Conservation (phyloP, 2,797 vertebrate genomes). For the Manis pentadactyla region DNA sequence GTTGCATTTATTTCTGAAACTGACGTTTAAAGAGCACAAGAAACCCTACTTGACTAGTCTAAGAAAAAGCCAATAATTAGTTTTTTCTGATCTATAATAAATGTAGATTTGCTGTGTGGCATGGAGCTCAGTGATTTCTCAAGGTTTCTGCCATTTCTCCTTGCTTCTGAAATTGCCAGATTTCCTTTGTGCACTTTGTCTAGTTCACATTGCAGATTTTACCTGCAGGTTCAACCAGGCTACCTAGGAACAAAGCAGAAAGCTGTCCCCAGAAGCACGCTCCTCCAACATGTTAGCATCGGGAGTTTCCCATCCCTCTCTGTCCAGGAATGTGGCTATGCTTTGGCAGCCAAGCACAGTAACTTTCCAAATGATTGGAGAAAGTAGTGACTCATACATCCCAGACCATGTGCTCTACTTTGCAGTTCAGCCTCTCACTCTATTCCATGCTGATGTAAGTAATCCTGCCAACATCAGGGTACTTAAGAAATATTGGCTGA, state of each 20-base stretch:
- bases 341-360: neutral
- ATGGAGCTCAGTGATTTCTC: neutral
- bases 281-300: neutral
- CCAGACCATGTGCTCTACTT: neutral
- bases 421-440: neutral
- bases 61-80: neutral
- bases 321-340: neutral
- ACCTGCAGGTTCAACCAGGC: neutral
- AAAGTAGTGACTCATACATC: neutral
- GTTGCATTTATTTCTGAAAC: slow-evolving; percentile 47
- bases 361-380: slow-evolving; percentile 26
- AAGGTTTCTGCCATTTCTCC: neutral
- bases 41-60: neutral
- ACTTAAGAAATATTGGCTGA: neutral
- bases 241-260: neutral
- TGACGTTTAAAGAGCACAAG: slow-evolving; percentile 50
- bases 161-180: neutral
- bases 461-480: neutral
- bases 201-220: neutral
- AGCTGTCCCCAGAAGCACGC: neutral
- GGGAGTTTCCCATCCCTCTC: neutral
- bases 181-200: neutral
- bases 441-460: neutral
- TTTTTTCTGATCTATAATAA: slow-evolving; percentile 20
- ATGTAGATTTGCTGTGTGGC: neutral